These are phyloP conservation scores for Halocynthia aurantium DNA, from an alignment of 23 tunicate species.

Conservation along the genomic window DNA sequence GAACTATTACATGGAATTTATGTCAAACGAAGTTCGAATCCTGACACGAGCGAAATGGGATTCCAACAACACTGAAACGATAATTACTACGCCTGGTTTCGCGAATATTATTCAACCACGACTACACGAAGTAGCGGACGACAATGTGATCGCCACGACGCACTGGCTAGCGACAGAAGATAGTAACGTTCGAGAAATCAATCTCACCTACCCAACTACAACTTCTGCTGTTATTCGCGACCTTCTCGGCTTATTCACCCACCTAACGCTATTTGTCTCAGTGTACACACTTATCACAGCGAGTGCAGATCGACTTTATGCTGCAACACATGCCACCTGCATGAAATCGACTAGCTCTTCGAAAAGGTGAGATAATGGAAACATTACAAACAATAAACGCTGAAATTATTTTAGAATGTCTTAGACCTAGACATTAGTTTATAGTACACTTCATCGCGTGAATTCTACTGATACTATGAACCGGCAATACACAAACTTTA, in stretches of 20 bases:
- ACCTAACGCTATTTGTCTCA: conserved; percentile 48
- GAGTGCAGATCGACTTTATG: conserved; percentile 69
- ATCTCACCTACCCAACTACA: neutral
- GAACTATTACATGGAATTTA: conserved; percentile 22
- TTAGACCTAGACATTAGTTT: too few relatives aligned
- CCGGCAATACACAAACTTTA: too few relatives aligned
- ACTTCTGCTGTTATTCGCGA: neutral
- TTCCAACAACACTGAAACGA: neutral
- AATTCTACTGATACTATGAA: too few relatives aligned
- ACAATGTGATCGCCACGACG: too few relatives aligned
- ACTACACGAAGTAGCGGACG: neutral
- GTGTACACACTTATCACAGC: conserved; percentile 84
- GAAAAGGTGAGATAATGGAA: conserved; percentile 5
- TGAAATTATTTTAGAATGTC: too few relatives aligned
- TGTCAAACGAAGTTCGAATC: neutral
- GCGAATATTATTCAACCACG: neutral
- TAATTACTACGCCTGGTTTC: neutral
- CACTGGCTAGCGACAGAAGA: neutral
- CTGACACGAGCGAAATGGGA: neutral
- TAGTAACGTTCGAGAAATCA: neutral
- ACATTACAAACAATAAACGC: neutral
- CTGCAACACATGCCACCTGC: conserved; percentile 53
- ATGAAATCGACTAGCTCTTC: conserved; percentile 30
- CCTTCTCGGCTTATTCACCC: conserved; percentile 16
- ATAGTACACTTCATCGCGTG: too few relatives aligned